Evolutionary conservation across 2,888 invertebrate species (phyloP), one percentile per base, ranked within the genome.

Genomic region (Globia sparganii): DNA sequence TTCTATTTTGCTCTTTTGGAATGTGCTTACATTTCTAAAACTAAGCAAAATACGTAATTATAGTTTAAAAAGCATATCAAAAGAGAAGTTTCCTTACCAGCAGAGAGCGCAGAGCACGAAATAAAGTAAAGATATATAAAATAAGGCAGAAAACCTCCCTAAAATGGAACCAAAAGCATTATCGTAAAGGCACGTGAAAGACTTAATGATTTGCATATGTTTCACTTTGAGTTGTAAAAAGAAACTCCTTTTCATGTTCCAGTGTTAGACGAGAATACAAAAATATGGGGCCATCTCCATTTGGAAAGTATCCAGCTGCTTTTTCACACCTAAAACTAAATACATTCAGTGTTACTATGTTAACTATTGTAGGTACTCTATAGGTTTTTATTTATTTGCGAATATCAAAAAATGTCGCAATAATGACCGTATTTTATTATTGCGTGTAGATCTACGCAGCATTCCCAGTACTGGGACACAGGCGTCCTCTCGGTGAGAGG

Each of bases 231-330:
- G 64, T 67, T 81, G 77, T 59, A 78, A 74, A 78, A 78, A 64
- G 43, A 68, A 83, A 83, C 74, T 78, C 43, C n/a, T 83, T 83
- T 64, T 56, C 83, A 53, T 81, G 58, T 78, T 56, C 40, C 28
- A 31, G 25, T 37, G 21, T 46, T 9, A 53, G 13, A 53, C 1
- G 9, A 49, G 28, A 31, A 58, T 56, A 18, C 6, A 34, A 49
- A 73, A 28, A 15, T 13, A 25, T 37, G 0, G 37, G 15, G 43
- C 18, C 21, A 46, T 34, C 21, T 18, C 21, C 46, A 18, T 25
- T 53, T 9, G 53, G 9, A 53, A 25, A 25, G 3, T 49, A 11
- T 25, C 53, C 53, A 53, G 25, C 25, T 25, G 25, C 53, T 53
- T 53, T 53, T 53, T 25, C 9, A 9, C 25, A 21, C 2, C 21